These are phyloP conservation scores for Lucilia cuprina DNA, from an alignment of 1,140 invertebrate genomes.

Conservation along the genomic window DNA sequence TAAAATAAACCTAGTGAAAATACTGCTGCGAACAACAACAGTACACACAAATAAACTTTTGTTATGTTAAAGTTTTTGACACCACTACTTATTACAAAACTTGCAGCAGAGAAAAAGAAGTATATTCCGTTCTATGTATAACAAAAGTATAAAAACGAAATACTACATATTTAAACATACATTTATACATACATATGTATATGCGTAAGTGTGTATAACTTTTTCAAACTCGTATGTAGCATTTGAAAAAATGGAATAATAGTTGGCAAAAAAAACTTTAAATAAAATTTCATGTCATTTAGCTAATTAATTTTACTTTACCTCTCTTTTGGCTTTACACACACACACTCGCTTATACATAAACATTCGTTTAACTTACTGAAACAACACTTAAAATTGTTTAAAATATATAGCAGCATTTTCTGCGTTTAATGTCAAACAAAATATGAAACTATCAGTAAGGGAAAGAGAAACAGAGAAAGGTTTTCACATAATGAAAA, in stretches of 20 bases:
- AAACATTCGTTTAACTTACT: too few relatives aligned
- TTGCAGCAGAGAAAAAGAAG: neutral
- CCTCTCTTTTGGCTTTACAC: neutral
- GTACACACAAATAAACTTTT: neutral
- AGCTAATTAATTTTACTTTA: conserved; percentile 39
- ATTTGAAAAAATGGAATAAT: neutral
- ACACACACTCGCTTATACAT: neutral
- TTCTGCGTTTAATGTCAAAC: neutral
- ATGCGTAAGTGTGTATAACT: neutral
- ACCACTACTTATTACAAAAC: conserved; percentile 11
- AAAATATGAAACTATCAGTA: neutral
- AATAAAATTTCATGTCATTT: conserved; percentile 35
- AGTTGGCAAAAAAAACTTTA: conserved; percentile 1
- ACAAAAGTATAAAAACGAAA: neutral
- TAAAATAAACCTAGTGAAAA: neutral
- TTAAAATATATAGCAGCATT: neutral
- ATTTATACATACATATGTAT: too few relatives aligned
- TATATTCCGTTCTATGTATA: neutral
- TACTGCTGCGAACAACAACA: neutral
- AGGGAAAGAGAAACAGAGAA: neutral
- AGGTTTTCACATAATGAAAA: neutral
- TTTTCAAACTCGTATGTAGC: neutral
- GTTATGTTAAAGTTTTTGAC: conserved; percentile 10
- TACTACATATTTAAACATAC: too few relatives aligned
- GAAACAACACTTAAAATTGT: neutral